Base-by-base conservation (phyloP, 2,888 invertebrate genomes). In the Anorthoa munda region DNA sequence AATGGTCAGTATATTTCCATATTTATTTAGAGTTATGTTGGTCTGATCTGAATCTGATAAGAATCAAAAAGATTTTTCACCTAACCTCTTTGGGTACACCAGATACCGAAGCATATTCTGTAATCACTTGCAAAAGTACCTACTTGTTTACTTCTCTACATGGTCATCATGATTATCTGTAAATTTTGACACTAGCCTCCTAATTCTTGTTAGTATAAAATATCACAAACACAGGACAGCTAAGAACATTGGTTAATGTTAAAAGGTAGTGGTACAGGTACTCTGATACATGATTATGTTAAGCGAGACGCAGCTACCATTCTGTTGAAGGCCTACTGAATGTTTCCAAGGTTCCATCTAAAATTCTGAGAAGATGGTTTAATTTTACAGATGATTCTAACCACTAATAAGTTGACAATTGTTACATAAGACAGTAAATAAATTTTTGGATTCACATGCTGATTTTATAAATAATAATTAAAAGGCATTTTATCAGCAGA, bases 81-180 rank as follows among this genome's bases (percentile, higher is more conserved):
- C 21, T 67, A 77, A 77, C 66, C 82, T 59, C 66, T 53, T 45
- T 65, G 9, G 48, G 13, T 31, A 7, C 13, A 58, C n/a, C 18
- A 74, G 17, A 4, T 56, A 51, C 9, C 4, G 3, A 56, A 75
- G 4, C 48, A 4, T 21, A 53, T 18, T 4, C 11, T 60, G 7
- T 31, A 50, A 55, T 55, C 45, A 56, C 17, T 51, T 51, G 18
- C 7, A 18, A 59, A 48, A 73, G 13, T 21, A 51, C 13, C 2
- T 48, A 48, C 4, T 31, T 61, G 21, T 17, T 21, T 15, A 56
- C 0, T 23, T 23, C 23, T 56, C 23, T 3, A 48, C 51, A 74
- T 56, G 26, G 45, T 23, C 45, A 50, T 23, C 12, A 61, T 12
- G 13, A 45, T 1, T 2, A 39, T 11, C 50, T 63, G 9, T 61